phyloP scores from a whole-genome alignment of 2,113 vertebrate species.

The Sprattus sprattus region DNA sequence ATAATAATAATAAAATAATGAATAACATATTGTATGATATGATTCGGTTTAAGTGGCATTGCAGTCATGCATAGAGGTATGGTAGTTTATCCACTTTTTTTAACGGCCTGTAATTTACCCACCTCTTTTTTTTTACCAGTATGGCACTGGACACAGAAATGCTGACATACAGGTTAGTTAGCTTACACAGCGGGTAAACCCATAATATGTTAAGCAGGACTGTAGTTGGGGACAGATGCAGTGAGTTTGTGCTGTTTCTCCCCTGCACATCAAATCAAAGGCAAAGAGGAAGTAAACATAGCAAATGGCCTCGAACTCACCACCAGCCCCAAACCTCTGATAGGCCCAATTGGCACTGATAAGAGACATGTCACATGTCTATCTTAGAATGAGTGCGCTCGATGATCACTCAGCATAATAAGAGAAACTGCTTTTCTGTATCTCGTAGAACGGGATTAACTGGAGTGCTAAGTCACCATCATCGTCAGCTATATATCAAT shows the following conservation, averaged over 20 bases:
- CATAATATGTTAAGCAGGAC: not conserved
- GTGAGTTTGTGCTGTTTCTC: not conserved
- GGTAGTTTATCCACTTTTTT: too few species aligned
- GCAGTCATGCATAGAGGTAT: too few species aligned
- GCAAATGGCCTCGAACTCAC: not conserved
- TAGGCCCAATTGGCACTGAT: slow-evolving; percentile 21
- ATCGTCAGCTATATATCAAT: not conserved
- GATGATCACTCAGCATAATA: slow-evolving; percentile 16
- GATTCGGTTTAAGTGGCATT: too few species aligned
- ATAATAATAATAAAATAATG: too few species aligned
- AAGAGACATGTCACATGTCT: slow-evolving; percentile 27
- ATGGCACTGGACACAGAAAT: not conserved
- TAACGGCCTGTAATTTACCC: too few species aligned
- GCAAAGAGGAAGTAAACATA: slow-evolving; percentile 8
- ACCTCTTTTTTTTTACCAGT: too few species aligned
- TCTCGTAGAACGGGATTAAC: not conserved
- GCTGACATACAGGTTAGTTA: not conserved
- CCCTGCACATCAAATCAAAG: not conserved
- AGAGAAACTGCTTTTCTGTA: not conserved
- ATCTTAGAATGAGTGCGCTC: not conserved
- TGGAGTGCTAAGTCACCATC: not conserved
- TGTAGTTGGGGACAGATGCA: not conserved
- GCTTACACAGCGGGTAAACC: not conserved
- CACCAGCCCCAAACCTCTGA: not conserved
- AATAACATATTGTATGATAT: too few species aligned